Evolutionary conservation across 1,140 invertebrate species (phyloP), one percentile per base, ranked within the genome.

Genomic region (Battus philenor): DNA sequence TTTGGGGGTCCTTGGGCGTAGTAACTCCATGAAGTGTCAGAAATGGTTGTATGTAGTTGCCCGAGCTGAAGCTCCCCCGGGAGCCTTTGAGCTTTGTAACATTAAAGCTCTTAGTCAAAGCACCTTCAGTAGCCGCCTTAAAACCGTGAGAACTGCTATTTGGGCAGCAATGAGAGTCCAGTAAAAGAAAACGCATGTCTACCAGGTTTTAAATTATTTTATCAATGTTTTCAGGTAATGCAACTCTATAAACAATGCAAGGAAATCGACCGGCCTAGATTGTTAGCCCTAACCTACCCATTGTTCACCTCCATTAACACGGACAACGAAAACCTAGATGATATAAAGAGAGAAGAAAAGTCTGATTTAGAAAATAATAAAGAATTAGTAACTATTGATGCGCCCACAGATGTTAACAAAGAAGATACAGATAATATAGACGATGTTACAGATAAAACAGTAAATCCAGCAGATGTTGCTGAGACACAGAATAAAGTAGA

Each of bases 241-340:
- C 50, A 66, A 20, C 26, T 59, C 1, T 82, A 76, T 34, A 78
- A 82, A 49, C 4, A 62, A 17, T 65, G 51, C 30, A 33, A 56
- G 10, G 36, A 60, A 31, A 15, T 31, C 1, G 49, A 68, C 0
- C 55, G 54, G 44, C 78, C 78, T 3, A 54, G 67, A 46, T 68
- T 82, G 13, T 51, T 82, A 31, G 76, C 72, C 3, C 46, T 82
- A 12, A 82, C 78, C 0, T 80, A 80, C 30, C 78, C 76, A 1
- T 32, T 82, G n/a, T 82, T 82, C 34, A 56, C 57, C 2, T 54
- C 67, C 0, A 51, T 38, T 6, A 61, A 51, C 3, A 63, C 63
- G 48, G 56, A 65, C 4, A 17, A 9, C 1, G 52, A 60, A 15
- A 20, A 27, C 20, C 15, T 13, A 49, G 39, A 6, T 11, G 10